Conservation (phyloP, 1,140 invertebrate species). For the Gonatopus flavifemur region DNA sequence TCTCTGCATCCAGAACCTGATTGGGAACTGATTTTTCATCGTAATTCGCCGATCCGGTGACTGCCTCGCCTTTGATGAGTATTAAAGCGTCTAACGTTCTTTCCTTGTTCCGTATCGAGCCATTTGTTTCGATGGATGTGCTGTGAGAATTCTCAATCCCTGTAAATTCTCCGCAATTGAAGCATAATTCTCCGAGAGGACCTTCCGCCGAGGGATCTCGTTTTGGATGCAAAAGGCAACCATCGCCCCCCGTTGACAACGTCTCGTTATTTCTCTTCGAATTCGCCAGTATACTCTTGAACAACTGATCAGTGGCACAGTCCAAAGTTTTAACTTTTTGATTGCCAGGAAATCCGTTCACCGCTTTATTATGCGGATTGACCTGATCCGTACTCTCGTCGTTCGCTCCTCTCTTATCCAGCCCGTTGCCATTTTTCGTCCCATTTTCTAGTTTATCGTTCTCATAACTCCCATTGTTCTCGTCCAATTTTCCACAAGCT, state of each 20-base stretch:
- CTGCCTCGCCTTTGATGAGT: slow-evolving; percentile 49
- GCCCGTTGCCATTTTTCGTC: neutral
- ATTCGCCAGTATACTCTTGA: slow-evolving; percentile 39
- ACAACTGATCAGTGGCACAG: slow-evolving; percentile 34
- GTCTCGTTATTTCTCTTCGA: slow-evolving; percentile 27
- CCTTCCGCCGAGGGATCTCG: slow-evolving; percentile 14
- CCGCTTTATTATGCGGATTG: slow-evolving; percentile 10
- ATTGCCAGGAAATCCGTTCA: slow-evolving; percentile 27
- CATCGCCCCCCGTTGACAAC: slow-evolving; percentile 10
- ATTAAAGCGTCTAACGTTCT: slow-evolving; percentile 52
- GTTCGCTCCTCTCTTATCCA: neutral
- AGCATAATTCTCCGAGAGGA: slow-evolving; percentile 38
- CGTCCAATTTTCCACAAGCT: slow-evolving; percentile 57
- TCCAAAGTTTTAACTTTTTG: slow-evolving; percentile 35
- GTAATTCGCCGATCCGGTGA: slow-evolving; percentile 53
- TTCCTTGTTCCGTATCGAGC: slow-evolving; percentile 32
- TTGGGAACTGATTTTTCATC: slow-evolving; percentile 56
- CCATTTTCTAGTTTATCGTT: slow-evolving; percentile 8
- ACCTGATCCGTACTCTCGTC: slow-evolving; percentile 1
- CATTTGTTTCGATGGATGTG: slow-evolving; percentile 2
- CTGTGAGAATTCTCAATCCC: slow-evolving; percentile 14
- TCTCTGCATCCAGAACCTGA: slow-evolving; percentile 56
- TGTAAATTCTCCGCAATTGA: slow-evolving; percentile 41
- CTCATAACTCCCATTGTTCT: slow-evolving; percentile 24
- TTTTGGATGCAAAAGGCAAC: slow-evolving; percentile 35